Evolutionary conservation across 2,113 vertebrate genomes (phyloP).

Genomic region (Amphiprion percula): DNA sequence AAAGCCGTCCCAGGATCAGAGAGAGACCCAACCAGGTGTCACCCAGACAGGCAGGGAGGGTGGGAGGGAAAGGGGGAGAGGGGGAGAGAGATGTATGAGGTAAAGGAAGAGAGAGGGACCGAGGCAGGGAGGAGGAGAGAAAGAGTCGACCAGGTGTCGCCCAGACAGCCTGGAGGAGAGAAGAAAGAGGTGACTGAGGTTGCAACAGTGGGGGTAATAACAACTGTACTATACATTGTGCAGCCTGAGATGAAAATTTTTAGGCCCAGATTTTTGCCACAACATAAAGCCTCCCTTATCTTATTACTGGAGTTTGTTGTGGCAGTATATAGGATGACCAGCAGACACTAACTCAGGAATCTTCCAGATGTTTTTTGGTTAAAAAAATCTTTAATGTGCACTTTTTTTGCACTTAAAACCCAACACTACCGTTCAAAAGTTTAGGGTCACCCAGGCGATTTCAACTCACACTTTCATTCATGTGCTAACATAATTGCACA

Average conservation of each 20-base stretch:
- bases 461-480: too few relatives aligned
- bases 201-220: conserved; percentile 19
- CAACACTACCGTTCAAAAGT: too few relatives aligned
- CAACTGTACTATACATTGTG: background rate
- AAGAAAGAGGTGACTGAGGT: conserved; percentile 53
- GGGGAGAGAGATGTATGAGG: conserved; percentile 26
- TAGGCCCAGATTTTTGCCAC: background rate
- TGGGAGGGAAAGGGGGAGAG: conserved; percentile 75
- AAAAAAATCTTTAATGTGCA: too few relatives aligned
- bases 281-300: background rate
- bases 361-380: background rate
- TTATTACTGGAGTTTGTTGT: background rate
- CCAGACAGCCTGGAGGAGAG: conserved; percentile 44
- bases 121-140: conserved; percentile 38
- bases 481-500: too few relatives aligned
- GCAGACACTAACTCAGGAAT: background rate
- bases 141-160: conserved; percentile 59
- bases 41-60: conserved; percentile 88
- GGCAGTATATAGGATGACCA: too few relatives aligned
- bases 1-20: conserved; percentile 89
- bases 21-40: conserved; percentile 94
- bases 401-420: too few relatives aligned
- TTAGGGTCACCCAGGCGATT: too few relatives aligned
- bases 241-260: background rate
- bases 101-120: conserved; percentile 49